Percentiles rank a stretch among this genome's conserved stretches.
phyloP scores from a whole-genome alignment of 2,113 vertebrate genomes.

The Eptesicus fuscus region DNA sequence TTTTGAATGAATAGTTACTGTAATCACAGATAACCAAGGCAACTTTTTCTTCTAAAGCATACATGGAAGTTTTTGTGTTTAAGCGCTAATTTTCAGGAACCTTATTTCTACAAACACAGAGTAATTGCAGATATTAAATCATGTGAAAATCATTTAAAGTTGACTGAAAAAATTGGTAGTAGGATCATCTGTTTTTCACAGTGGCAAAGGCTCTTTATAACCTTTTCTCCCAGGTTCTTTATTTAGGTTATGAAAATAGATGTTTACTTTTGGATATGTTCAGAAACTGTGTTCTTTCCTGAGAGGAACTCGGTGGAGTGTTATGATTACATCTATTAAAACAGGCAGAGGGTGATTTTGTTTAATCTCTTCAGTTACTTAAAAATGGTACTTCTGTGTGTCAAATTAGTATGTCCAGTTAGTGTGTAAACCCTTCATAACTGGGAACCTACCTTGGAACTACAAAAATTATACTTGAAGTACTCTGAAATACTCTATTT shows the following conservation, averaged over 20 bases:
- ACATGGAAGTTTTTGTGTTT: not conserved
- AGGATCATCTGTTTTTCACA: not conserved
- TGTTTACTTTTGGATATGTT: constrained; percentile 17
- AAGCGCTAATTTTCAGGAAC: constrained; percentile 10
- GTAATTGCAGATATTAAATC: not conserved
- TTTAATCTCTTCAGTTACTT: constrained; percentile 27
- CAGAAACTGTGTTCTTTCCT: constrained; percentile 16
- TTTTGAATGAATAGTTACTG: constrained; percentile 31
- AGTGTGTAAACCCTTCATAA: not conserved
- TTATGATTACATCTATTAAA: constrained; percentile 18
- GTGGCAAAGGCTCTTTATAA: not conserved
- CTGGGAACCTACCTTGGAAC: not conserved
- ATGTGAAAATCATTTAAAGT: constrained; percentile 24
- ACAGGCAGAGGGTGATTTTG: not conserved
- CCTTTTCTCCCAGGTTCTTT: not conserved
- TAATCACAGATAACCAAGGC: not conserved
- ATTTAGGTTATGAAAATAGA: constrained; percentile 5
- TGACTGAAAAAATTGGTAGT: not conserved
- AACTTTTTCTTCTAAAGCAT: constrained; percentile 1
- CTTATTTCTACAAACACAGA: not conserved
- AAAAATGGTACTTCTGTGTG: not conserved
- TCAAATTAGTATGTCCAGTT: not conserved
- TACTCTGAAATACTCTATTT: not conserved
- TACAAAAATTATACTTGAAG: not conserved
- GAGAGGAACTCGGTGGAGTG: not conserved